Percentiles rank a stretch among this genome's conserved stretches.
Conservation (phyloP, 2,888 invertebrate genomes). For the Macrophya annulata region DNA sequence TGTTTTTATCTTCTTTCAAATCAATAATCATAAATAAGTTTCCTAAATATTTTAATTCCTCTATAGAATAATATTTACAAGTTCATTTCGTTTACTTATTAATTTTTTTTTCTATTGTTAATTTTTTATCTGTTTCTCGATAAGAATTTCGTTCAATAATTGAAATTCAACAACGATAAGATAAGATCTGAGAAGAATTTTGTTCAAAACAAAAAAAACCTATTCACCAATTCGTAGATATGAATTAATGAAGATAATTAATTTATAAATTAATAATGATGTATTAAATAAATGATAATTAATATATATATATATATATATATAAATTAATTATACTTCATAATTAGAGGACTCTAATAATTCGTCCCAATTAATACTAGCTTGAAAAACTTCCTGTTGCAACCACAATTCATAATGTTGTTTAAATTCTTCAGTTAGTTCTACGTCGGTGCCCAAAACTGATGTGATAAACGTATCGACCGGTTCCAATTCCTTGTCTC, state of each 20-base stretch:
- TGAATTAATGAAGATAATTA: neutral
- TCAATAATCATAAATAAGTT: neutral
- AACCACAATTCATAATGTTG: constrained; percentile 97
- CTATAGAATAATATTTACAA: neutral
- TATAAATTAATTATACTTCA: constrained; percentile 70
- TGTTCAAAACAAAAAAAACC: neutral
- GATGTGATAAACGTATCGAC: constrained; percentile 92
- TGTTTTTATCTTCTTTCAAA: neutral
- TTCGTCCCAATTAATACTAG: constrained; percentile 90
- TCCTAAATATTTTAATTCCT: neutral
- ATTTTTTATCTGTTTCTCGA: neutral
- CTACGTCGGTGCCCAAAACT: constrained; percentile 89
- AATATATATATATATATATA: too few relatives aligned
- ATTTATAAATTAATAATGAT: neutral
- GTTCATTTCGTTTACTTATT: neutral
- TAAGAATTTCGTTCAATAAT: neutral
- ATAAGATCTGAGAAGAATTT: neutral
- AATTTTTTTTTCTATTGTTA: neutral
- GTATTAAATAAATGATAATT: neutral
- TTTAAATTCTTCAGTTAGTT: constrained; percentile 96
- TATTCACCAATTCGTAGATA: neutral
- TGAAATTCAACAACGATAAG: neutral
- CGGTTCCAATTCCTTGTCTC: constrained; percentile 83
- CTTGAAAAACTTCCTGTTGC: constrained; percentile 97
- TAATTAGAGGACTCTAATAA: constrained; percentile 75